phyloP scores from a whole-genome alignment of 1,140 invertebrate genomes.

The Meloidogyne chitwoodi region DNA sequence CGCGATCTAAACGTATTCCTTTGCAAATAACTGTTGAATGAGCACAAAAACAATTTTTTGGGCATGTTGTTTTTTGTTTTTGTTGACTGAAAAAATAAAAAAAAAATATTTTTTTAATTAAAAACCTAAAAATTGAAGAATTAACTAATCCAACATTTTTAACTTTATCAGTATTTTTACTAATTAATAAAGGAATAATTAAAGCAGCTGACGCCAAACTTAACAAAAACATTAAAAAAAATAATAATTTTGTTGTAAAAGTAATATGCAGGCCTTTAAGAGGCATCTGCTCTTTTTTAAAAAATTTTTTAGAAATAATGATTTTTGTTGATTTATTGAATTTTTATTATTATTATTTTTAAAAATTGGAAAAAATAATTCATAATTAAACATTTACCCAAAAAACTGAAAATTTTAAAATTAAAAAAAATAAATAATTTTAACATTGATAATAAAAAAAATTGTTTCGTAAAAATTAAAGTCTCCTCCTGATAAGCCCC shows the following conservation, averaged over 20 bases:
- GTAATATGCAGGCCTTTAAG: background rate
- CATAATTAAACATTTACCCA: background rate
- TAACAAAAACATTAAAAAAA: background rate
- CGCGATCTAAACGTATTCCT: slow-evolving; percentile 31
- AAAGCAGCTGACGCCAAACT: background rate
- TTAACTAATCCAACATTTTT: background rate
- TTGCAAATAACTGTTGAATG: slow-evolving; percentile 42
- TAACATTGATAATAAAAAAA: no score
- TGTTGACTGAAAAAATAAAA: background rate
- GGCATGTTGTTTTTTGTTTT: slow-evolving; percentile 19
- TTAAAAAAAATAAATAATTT: background rate
- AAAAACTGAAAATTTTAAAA: background rate
- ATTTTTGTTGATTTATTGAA: background rate
- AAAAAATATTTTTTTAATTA: background rate
- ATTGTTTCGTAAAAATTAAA: no score
- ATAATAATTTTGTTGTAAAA: background rate
- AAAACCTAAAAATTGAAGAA: slow-evolving; percentile 1
- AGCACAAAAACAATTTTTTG: slow-evolving; percentile 33
- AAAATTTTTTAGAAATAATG: background rate
- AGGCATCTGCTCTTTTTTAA: background rate
- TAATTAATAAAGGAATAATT: background rate
- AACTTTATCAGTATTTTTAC: background rate
- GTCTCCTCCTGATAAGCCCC: no score
- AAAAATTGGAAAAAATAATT: background rate
- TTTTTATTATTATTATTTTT: background rate